A percentile compares a stretch with the other conserved stretches of the same genome.
Conservation (phyloP, 2,888 invertebrate genomes). For the Microplitis deprimator region DNA sequence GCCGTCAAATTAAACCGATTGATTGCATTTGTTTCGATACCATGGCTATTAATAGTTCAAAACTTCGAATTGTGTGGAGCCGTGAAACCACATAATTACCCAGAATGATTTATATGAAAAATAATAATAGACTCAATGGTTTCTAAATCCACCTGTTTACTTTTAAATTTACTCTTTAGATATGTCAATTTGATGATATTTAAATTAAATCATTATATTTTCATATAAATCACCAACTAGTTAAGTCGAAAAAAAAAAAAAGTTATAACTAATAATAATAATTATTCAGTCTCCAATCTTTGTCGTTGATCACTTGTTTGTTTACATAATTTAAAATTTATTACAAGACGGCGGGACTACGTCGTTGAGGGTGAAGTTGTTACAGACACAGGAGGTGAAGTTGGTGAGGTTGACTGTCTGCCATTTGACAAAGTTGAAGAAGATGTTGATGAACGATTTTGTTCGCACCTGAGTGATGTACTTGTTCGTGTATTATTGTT, state of each 20-base stretch:
- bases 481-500: constrained; percentile 51
- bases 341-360: constrained; percentile 55
- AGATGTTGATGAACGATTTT: constrained; percentile 63
- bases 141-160: neutral
- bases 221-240: constrained; percentile 26
- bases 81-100: too few relatives aligned
- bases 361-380: constrained; percentile 65
- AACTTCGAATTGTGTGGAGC: constrained; percentile 11
- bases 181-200: constrained; percentile 17
- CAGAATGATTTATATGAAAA: constrained; percentile 13
- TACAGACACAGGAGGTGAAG: constrained; percentile 61
- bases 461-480: constrained; percentile 53
- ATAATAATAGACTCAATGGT: neutral
- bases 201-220: neutral
- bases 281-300: constrained; percentile 26
- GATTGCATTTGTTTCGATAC: too few relatives aligned
- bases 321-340: constrained; percentile 3
- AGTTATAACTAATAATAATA: neutral
- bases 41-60: too few relatives aligned
- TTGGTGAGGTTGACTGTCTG: constrained; percentile 62
- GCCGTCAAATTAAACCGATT: too few relatives aligned
- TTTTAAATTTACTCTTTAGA: constrained; percentile 19
- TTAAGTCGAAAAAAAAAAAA: neutral
- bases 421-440: constrained; percentile 61
- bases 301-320: constrained; percentile 10